A percentile compares a stretch with the other conserved stretches of the same genome.
Evolutionary conservation across 2,113 vertebrate genomes (phyloP).

Genomic region (Tenebrosternarchus preto): DNA sequence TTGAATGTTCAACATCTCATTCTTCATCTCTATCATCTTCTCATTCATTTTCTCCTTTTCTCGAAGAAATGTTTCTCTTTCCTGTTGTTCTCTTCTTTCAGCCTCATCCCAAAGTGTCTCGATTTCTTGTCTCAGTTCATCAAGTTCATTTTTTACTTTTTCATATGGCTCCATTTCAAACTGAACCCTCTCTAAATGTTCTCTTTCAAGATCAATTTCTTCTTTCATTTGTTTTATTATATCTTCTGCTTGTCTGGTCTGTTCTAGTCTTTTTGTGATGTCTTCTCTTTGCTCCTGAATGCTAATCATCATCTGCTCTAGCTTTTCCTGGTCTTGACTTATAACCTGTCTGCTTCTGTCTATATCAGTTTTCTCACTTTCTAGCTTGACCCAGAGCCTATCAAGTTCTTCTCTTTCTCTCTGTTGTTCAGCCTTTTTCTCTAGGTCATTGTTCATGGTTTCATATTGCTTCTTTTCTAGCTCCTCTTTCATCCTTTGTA

Average conservation of each 20-base stretch:
- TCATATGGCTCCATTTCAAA: constrained; percentile 35
- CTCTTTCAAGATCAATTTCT: constrained; percentile 34
- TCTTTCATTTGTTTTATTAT: constrained; percentile 42
- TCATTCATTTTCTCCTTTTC: constrained; percentile 39
- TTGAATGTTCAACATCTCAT: constrained; percentile 61
- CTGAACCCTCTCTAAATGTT: constrained; percentile 23
- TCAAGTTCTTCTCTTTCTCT: constrained; percentile 49
- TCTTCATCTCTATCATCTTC: constrained; percentile 50
- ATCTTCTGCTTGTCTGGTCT: constrained; percentile 37
- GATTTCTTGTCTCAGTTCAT: constrained; percentile 24
- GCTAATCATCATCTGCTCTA: constrained; percentile 49
- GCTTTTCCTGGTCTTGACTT: constrained; percentile 39
- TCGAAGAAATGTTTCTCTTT: constrained; percentile 21
- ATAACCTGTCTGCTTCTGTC: constrained; percentile 16
- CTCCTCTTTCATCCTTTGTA: constrained; percentile 36
- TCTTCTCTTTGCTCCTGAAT: constrained; percentile 57
- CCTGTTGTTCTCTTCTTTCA: constrained; percentile 39
- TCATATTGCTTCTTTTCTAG: constrained; percentile 44
- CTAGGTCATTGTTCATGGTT: constrained; percentile 30
- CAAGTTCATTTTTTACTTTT: constrained; percentile 37
- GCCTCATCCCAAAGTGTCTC: constrained; percentile 45
- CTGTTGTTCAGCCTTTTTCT: constrained; percentile 18
- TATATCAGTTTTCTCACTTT: constrained; percentile 23
- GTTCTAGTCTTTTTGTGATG: constrained; percentile 40
- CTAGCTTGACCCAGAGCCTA: constrained; percentile 32